Evolutionary conservation across 2,888 invertebrate species (phyloP).

Genomic region (Pocota personata): DNA sequence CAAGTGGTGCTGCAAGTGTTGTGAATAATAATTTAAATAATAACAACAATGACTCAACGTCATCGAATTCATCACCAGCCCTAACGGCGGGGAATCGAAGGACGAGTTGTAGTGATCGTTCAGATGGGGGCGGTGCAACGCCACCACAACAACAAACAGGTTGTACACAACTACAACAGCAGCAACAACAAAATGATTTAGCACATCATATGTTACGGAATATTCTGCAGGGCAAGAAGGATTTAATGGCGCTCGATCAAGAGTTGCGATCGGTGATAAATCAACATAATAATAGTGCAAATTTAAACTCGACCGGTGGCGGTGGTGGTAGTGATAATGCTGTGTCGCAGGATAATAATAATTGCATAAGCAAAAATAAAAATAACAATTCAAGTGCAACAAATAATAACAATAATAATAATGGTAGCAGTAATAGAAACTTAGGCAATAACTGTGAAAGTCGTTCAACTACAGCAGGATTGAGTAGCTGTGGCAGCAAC

Average conservation of each 20-base stretch:
- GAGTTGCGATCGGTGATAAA: slow-evolving; percentile 85
- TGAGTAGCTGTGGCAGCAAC: slow-evolving; percentile 73
- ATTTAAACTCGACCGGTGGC: slow-evolving; percentile 70
- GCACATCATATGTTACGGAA: slow-evolving; percentile 95
- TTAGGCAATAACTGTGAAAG: slow-evolving; percentile 74
- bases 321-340: slow-evolving; percentile 59
- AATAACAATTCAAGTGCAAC: slow-evolving; percentile 75
- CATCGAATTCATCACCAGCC: slow-evolving; percentile 38
- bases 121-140: slow-evolving; percentile 83
- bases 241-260: slow-evolving; percentile 90
- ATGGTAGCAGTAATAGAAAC: slow-evolving; percentile 57
- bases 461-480: slow-evolving; percentile 1
- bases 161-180: slow-evolving; percentile 75
- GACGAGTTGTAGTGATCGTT: slow-evolving; percentile 79
- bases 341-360: slow-evolving; percentile 82
- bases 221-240: slow-evolving; percentile 94
- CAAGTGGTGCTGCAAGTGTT: slow-evolving; percentile 20
- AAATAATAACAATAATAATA: slow-evolving; percentile 82
- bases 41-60: slow-evolving; percentile 74
- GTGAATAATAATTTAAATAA: slow-evolving; percentile 66
- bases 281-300: slow-evolving; percentile 76
- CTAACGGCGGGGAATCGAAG: slow-evolving; percentile 37
- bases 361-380: slow-evolving; percentile 80
- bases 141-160: slow-evolving; percentile 74
- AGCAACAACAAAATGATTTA: slow-evolving; percentile 83